Evolutionary conservation across 1,140 invertebrate genomes (phyloP), one percentile per base, ranked within the genome.

Genomic region (Drosophila pseudoobscura): DNA sequence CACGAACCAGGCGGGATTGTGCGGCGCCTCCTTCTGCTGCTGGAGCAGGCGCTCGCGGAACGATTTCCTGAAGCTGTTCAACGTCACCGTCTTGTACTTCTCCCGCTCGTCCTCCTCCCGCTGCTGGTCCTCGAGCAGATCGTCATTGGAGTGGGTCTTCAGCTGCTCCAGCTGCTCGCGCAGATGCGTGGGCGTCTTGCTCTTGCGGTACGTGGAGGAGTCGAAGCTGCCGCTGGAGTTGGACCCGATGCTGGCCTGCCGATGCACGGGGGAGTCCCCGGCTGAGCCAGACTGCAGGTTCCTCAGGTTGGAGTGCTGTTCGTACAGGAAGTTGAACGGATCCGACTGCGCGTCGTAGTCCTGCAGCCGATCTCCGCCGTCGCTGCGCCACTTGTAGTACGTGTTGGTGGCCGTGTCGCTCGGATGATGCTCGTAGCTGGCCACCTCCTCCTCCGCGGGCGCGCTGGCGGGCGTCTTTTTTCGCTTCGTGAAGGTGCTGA

Each of bases 1-100:
- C 1, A 91, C 88, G 49, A 91, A 91, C 90, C 90, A 91, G 54
- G 90, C 79, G 26, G 90, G 90, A 89, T 91, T 91, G 11, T 91
- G 80, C 0, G 90, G 76, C 2, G 77, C 53, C 24, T 91, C 75
- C 35, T 90, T 87, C 39, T 91, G 90, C 45, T 89, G 82, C 49
- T 83, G 72, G 54, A 91, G 51, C 65, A 91, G 54, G 6, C 87
- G 85, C n/a, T 91, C 90, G 8, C 90, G 79, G 47, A 91, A 91
- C 13, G 90, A 91, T 63, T 91, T 91, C 15, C 90, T 83, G 55
- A 91, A 91, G 58, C 90, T 91, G 57, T 83, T 91, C 6, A 91
- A n/a, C 0, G 90, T 91, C 8, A 91, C 82, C 7, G 90, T 91
- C 47, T 84, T 89, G 63, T 89, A 91, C 57, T 91, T 91, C 7